Evolutionary conservation across 2,797 vertebrate genomes (phyloP).

Genomic region (Halcyon chelicuti): DNA sequence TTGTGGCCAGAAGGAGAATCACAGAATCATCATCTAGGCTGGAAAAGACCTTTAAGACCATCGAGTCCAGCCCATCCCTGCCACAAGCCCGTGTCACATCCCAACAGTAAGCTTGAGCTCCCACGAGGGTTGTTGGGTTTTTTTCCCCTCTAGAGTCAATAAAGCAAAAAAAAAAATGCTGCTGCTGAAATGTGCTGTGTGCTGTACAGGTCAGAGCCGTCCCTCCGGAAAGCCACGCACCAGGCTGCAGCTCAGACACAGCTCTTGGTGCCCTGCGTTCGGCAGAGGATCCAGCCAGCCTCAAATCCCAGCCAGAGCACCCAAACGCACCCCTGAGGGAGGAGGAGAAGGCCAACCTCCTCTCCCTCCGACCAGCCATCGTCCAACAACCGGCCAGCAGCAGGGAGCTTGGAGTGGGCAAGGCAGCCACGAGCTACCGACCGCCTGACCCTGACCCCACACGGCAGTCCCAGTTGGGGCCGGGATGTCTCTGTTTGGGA

Average conservation of each 20-base stretch:
- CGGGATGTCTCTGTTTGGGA: neutral
- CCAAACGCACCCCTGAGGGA: neutral
- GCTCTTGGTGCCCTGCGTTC: neutral
- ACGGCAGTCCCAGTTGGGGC: neutral
- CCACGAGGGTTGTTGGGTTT: neutral
- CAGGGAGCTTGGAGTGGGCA: rapidly evolving
- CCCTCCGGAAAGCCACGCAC: neutral
- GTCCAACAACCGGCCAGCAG: neutral
- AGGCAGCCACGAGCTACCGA: neutral
- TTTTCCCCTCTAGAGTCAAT: neutral
- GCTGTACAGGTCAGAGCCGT: neutral
- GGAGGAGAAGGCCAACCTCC: neutral
- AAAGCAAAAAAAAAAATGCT: neutral
- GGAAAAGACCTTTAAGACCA: too few relatives aligned
- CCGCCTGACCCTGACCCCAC: neutral
- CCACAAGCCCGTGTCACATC: neutral
- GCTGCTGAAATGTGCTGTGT: neutral
- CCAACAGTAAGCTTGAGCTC: neutral
- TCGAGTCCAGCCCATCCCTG: neutral
- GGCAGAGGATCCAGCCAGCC: neutral
- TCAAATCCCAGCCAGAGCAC: neutral
- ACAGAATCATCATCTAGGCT: neutral
- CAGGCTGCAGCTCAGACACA: rapidly evolving
- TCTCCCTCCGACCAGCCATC: neutral
- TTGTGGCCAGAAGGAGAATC: neutral